phyloP scores from a whole-genome alignment of 2,888 invertebrate species.

The Hirtodrosophila alboralis region DNA sequence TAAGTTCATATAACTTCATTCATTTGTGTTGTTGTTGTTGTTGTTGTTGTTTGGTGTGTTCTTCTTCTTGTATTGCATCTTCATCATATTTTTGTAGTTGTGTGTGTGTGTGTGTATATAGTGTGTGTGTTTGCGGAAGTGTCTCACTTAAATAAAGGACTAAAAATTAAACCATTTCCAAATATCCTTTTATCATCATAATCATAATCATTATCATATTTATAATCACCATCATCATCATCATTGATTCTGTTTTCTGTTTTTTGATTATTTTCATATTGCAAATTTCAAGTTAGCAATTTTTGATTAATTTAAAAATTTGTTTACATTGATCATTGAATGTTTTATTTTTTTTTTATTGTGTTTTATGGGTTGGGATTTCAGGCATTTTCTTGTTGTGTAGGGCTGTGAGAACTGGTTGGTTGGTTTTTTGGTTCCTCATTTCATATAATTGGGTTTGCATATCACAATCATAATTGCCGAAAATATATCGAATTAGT shows the following conservation, averaged over 20 bases:
- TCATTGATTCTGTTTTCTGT: slow-evolving; percentile 4
- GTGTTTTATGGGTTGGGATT: background rate
- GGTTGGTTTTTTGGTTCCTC: slow-evolving; percentile 8
- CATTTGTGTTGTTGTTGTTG: slow-evolving; percentile 18
- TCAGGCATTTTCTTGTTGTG: slow-evolving; percentile 1
- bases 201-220: slow-evolving; percentile 28
- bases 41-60: slow-evolving; percentile 11
- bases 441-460: slow-evolving; percentile 5
- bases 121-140: slow-evolving; percentile 17
- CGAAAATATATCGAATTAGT: slow-evolving; percentile 17
- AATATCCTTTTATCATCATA: slow-evolving; percentile 31
- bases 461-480: slow-evolving; percentile 11
- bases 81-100: slow-evolving; percentile 23
- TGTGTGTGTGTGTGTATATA: slow-evolving; percentile 26
- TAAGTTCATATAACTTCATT: slow-evolving; percentile 38
- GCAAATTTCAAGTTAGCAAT: slow-evolving; percentile 26
- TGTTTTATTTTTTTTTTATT: slow-evolving; percentile 9
- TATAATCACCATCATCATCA: slow-evolving; percentile 10
- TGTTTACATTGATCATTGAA: slow-evolving; percentile 2
- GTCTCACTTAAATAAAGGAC: slow-evolving; percentile 63
- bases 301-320: slow-evolving; percentile 8
- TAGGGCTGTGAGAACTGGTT: slow-evolving; percentile 1
- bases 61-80: slow-evolving; percentile 6
- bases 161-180: slow-evolving; percentile 64
- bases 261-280: slow-evolving; percentile 5